A percentile compares a stretch with the other conserved stretches of the same genome.
Evolutionary conservation across 2,113 vertebrate genomes (phyloP).

Genomic region (Micronycteris hirsuta): DNA sequence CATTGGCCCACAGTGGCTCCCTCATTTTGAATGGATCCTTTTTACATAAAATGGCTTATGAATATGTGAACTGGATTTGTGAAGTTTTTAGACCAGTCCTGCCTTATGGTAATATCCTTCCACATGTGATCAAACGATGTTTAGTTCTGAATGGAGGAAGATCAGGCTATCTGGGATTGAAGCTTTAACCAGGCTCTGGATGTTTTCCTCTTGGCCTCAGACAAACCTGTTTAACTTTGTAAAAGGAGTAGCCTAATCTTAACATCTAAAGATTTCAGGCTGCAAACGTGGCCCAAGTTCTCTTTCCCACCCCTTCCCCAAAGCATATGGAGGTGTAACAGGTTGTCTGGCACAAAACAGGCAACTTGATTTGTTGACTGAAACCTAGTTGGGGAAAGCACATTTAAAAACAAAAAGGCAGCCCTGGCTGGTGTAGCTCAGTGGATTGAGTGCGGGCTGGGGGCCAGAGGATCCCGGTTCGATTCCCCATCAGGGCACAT

Average conservation of each 20-base stretch:
- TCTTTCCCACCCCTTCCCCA: not conserved
- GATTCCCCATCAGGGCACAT: too few relatives aligned
- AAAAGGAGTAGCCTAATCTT: constrained; percentile 21
- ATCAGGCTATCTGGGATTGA: not conserved
- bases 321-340: not conserved
- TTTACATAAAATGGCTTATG: constrained; percentile 5
- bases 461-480: too few relatives aligned
- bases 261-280: not conserved
- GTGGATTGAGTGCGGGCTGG: too few relatives aligned
- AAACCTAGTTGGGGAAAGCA: not conserved
- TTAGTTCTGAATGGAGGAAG: not conserved
- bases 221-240: not conserved
- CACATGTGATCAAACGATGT: not conserved
- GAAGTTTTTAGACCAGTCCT: constrained; percentile 16
- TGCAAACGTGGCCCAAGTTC: not conserved
- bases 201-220: constrained; percentile 14
- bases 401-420: not conserved
- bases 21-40: not conserved
- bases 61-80: not conserved
- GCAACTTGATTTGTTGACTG: not conserved
- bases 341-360: not conserved
- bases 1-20: too few relatives aligned
- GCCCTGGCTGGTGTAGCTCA: too few relatives aligned
- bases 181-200: not conserved
- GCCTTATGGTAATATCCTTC: not conserved